Percentiles rank a stretch among this genome's conserved stretches.
These are phyloP conservation scores for Todiramphus chloris DNA, from an alignment of 2,113 vertebrate species.

Conservation along the genomic window DNA sequence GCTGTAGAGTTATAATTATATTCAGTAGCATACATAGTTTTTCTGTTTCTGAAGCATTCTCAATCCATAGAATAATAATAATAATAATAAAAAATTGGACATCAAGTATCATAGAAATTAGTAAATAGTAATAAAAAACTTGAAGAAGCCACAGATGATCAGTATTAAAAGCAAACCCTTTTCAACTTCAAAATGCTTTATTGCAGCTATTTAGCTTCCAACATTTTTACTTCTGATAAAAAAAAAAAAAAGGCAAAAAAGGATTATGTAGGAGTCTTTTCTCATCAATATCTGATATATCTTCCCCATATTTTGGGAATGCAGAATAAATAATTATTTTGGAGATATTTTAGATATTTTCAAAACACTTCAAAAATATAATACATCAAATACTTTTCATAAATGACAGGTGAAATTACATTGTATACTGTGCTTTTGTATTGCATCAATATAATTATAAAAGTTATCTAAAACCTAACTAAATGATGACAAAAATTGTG, in stretches of 20 bases:
- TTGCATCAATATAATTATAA: not conserved
- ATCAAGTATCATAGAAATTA: not conserved
- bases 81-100: not conserved
- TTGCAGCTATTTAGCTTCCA: not conserved
- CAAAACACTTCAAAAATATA: not conserved
- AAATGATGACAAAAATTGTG: not conserved
- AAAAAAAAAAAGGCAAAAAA: not conserved
- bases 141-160: not conserved
- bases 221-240: not conserved
- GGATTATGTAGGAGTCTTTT: not conserved
- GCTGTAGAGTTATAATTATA: slow-evolving; percentile 17
- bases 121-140: not conserved
- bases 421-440: not conserved
- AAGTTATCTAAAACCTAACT: not conserved
- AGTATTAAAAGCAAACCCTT: not conserved
- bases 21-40: slow-evolving; percentile 8
- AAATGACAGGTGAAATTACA: not conserved
- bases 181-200: not conserved
- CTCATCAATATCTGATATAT: not conserved
- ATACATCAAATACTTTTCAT: not conserved
- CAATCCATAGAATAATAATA: not conserved
- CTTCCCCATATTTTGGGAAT: not conserved
- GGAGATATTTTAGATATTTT: not conserved
- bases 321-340: not conserved
- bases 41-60: slow-evolving; percentile 20